These are phyloP conservation scores for Gasterosteus aculeatus DNA, from an alignment of 2,113 vertebrate genomes.

Conservation along the genomic window DNA sequence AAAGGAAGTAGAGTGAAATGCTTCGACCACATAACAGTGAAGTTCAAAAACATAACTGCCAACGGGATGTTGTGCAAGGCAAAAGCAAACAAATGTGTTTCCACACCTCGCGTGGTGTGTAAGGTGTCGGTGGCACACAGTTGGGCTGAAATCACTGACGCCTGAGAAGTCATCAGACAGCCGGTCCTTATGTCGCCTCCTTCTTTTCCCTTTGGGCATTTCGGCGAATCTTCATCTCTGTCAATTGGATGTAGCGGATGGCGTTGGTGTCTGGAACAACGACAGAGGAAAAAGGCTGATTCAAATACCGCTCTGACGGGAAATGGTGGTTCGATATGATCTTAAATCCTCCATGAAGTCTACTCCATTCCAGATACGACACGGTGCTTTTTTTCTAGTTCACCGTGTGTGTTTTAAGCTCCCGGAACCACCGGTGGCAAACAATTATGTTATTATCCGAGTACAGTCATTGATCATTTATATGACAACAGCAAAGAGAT, in stretches of 20 bases:
- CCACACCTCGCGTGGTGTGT: conserved; percentile 47
- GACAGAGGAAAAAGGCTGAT: conserved; percentile 62
- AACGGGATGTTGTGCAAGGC: conserved; percentile 65
- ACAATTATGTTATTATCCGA: background rate
- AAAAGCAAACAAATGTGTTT: conserved; percentile 56
- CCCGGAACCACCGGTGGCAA: background rate
- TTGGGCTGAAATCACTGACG: conserved; percentile 46
- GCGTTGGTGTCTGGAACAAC: conserved; percentile 92
- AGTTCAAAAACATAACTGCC: conserved; percentile 64
- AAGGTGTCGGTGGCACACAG: conserved; percentile 58
- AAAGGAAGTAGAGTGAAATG: conserved; percentile 3
- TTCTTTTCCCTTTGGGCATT: conserved; percentile 94
- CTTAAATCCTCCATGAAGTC: conserved; percentile 34
- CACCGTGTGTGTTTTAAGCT: background rate
- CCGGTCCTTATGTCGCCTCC: conserved; percentile 85
- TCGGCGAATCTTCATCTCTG: conserved; percentile 98
- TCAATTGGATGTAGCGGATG: conserved; percentile 98
- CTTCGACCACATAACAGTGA: conserved; percentile 58
- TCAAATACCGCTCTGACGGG: conserved; percentile 47
- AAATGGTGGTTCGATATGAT: conserved; percentile 26
- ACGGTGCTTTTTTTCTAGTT: background rate
- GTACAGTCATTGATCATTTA: conserved; percentile 1
- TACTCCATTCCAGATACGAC: background rate
- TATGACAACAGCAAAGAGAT: conserved; percentile 1
- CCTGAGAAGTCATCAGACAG: conserved; percentile 32